Base-by-base conservation (phyloP, 2,113 vertebrate genomes). In the Mus pahari region DNA sequence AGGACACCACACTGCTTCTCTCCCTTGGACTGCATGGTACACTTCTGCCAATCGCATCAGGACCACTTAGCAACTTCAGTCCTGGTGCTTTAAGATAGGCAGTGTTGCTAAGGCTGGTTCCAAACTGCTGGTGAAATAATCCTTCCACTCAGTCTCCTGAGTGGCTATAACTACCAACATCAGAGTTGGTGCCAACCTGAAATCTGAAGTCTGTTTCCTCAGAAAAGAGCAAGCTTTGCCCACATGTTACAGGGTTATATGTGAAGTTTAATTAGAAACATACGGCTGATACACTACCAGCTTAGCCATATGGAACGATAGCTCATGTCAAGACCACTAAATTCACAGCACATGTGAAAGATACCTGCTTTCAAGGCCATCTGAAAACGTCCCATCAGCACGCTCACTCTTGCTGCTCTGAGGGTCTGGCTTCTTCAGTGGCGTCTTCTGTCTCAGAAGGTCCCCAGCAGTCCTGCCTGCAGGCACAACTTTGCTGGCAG, bases 301-400 rank as follows among this genome's bases (percentile, higher is more conserved):
- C 79, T 83, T 92, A 83, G 82, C 26, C 83, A 82, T 42, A 48
- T 33, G 66, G 93, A 95, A 81, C 50, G 45, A 31, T 31, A 75
- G 68, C 73, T 93, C 62, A 42, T 42, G 39, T 74, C 50, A 78
- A 7, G 24, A 81, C 55, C 5, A n/a, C 89, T 87, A 90, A 79
- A 83, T 7, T 83, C 58, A 79, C 58, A 86, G 16, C 48, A 77
- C 50, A 90, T 13, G 33, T 78, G 82, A 89, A 87, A 90, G 95
- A 78, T 96, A 97, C 97, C 97, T 97, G 91, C 94, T 96, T 77
- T 89, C 82, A 73, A 87, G 73, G 79, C 24, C 36, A 88, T 50
- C 33, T 58, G 95, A 45, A 89, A 91, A 71, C 74, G 53, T 89
- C 53, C 88, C 36, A 50, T 90, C 55, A 55, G 24, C 45, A 7